Evolutionary conservation across 2,888 invertebrate species (phyloP).

Genomic region (Erynnis tages): DNA sequence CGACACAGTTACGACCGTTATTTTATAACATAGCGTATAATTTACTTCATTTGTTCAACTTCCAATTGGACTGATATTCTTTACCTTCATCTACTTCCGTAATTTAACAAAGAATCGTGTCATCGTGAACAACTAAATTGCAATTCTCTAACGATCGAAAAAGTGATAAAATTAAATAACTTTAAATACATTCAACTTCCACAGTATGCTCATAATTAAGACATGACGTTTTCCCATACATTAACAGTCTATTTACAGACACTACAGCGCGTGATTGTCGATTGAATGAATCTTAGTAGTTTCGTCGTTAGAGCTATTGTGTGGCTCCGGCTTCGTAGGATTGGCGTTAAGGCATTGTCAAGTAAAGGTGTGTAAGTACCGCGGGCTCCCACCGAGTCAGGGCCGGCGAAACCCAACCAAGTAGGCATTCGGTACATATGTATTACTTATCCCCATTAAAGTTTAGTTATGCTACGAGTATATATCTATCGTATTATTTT

Average conservation of each 20-base stretch:
- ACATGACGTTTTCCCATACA: slow-evolving; percentile 1
- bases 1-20: too few species aligned
- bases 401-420: too few species aligned
- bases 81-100: too few species aligned
- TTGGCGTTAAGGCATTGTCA: slow-evolving; percentile 4
- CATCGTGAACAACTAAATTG: background rate
- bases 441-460: too few species aligned
- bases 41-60: too few species aligned
- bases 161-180: background rate
- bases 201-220: background rate
- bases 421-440: too few species aligned
- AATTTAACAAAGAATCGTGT: background rate
- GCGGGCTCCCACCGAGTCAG: slow-evolving; percentile 19
- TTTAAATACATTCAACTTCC: background rate
- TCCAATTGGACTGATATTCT: too few species aligned
- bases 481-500: too few species aligned
- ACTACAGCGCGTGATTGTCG: slow-evolving; percentile 4
- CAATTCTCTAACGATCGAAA: background rate
- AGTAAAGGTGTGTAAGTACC: background rate
- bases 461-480: too few species aligned
- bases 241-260: slow-evolving; percentile 1
- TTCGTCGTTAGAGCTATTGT: slow-evolving; percentile 6
- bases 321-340: background rate
- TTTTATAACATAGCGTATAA: too few species aligned
- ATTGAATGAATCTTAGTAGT: slow-evolving; percentile 11